Base-by-base conservation (phyloP, 1,140 invertebrate genomes). In the Oryctes rhinoceros region DNA sequence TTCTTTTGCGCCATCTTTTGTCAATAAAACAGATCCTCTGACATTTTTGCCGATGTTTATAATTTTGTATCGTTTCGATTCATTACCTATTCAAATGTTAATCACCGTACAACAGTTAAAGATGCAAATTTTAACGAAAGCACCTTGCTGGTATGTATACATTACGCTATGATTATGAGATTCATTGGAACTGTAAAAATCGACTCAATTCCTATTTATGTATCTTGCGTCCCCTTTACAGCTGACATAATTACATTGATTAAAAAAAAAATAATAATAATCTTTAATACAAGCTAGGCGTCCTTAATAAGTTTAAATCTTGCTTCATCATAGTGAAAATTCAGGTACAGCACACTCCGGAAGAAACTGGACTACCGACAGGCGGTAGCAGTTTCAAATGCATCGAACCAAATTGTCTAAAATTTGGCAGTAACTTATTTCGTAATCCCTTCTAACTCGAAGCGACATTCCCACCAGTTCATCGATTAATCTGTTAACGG, bases 361-460 rank as follows among this genome's bases (percentile, higher is more conserved):
- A 76, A 44, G 74, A 76, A 35, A 76, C 44, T 9, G 30, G 0
- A 44, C 13, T 18, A 67, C 65, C 65, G 0, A 24, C 20, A 24
- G 20, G 24, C 13, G 65, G 18, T 67, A 18, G 20, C 18, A 37
- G 30, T 44, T 35, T 48, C 74, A 76, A 48, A 76, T 76, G 74
- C 74, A 76, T 76, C 74, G 74, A 76, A 76, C 74, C 74, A 76
- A 76, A 76, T 76, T 44, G 35, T 76, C 74, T 76, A 76, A 75
- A 35, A 76, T 20, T 67, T 67, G 74, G 74, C 74, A 76, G 74
- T 76, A 76, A 44, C 30, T 10, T 24, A 67, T 67, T 18, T 53
- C 13, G 39, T 53, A 13, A 53, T 53, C 67, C 7, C 10, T 1
- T 20, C 18, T 71, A 13, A 24, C 20, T 71, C 20, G 67, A 37